Conservation (phyloP, 2,888 invertebrate genomes). For the Dolomedes plantarius region DNA sequence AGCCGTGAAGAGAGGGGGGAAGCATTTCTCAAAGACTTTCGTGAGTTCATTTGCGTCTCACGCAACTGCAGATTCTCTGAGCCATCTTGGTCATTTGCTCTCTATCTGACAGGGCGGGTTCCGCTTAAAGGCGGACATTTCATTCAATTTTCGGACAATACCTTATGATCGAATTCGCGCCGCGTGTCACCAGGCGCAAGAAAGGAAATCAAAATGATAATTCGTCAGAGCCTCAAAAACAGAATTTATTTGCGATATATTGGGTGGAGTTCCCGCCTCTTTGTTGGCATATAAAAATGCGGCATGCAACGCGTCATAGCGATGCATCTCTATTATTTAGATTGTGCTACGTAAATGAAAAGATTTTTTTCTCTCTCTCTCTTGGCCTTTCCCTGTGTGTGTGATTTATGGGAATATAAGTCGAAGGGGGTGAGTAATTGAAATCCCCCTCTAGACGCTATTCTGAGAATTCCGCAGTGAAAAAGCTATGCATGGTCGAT, state of each 20-base stretch:
- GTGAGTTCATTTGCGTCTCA: background rate
- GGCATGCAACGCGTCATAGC: background rate
- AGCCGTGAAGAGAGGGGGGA: background rate
- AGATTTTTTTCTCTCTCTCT: background rate
- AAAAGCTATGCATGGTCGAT: constrained; percentile 6
- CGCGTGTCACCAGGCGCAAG: constrained; percentile 17
- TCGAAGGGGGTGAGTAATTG: background rate
- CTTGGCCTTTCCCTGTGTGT: background rate
- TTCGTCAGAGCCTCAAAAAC: constrained; percentile 27
- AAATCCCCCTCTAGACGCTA: constrained; percentile 14
- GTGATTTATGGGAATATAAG: constrained; percentile 8
- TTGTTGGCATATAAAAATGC: constrained; percentile 32
- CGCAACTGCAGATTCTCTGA: background rate
- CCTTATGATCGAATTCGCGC: constrained; percentile 38
- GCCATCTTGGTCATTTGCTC: background rate
- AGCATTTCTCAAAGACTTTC: background rate
- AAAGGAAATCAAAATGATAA: constrained; percentile 48
- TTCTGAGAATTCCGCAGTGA: constrained; percentile 10
- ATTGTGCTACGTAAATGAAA: constrained; percentile 7
- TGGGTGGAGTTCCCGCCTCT: constrained; percentile 39
- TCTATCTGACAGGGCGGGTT: constrained; percentile 14
- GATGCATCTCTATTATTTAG: constrained; percentile 11
- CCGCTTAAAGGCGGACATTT: constrained; percentile 14
- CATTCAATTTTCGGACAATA: constrained; percentile 46
- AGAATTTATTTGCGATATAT: constrained; percentile 23